Conservation (phyloP, 2,797 vertebrate species). For the Ceryle rudis region DNA sequence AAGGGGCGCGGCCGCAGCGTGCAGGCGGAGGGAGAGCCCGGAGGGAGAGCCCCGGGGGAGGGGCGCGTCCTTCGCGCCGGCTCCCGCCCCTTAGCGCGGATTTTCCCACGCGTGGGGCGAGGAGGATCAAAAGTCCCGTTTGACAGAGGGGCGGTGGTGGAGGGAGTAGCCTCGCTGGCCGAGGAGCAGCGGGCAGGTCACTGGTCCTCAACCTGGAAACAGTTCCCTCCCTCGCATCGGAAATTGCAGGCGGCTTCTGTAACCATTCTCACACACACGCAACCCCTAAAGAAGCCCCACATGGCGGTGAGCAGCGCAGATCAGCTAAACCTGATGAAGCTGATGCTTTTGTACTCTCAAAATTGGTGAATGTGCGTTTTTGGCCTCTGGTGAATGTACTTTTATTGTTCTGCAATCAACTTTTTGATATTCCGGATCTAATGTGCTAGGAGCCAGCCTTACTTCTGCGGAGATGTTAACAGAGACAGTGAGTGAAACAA, state of each 20-base stretch:
- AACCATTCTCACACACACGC: not conserved
- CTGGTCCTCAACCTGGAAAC: not conserved
- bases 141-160: not conserved
- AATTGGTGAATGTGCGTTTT: not conserved
- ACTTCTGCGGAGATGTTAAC: slow-evolving; percentile 8
- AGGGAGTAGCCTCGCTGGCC: not conserved
- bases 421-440: not conserved
- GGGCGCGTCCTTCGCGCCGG: not conserved
- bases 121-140: not conserved
- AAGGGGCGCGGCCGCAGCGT: not conserved
- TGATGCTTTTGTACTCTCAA: not conserved
- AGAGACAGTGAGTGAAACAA: not conserved
- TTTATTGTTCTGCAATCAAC: slow-evolving; percentile 16
- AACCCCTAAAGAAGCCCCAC: not conserved
- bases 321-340: not conserved
- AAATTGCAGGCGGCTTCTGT: slow-evolving; percentile 39
- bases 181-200: not conserved
- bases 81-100: slow-evolving; percentile 13
- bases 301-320: not conserved
- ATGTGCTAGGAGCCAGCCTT: not conserved
- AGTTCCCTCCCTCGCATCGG: slow-evolving; percentile 10
- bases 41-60: not conserved
- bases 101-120: not conserved
- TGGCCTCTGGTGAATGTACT: not conserved
- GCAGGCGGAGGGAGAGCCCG: not conserved